Evolutionary conservation across 2,888 invertebrate genomes (phyloP).

Genomic region (Diplolepis rosae): DNA sequence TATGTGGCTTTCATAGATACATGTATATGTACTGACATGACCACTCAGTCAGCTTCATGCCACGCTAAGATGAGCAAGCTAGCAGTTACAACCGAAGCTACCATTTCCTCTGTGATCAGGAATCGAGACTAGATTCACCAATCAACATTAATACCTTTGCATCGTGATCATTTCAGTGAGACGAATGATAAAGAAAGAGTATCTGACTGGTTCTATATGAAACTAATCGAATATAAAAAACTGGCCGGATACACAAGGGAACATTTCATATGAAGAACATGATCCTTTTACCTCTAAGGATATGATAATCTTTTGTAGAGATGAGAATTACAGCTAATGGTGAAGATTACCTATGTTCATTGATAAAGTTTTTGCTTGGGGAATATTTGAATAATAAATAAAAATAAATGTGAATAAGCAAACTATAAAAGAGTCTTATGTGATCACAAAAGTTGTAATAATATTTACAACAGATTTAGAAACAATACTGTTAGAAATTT

Average conservation of each 20-base stretch:
- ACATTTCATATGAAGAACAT: not conserved
- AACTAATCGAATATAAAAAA: not conserved
- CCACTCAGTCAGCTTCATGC: not conserved
- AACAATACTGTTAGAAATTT: no score
- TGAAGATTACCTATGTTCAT: not conserved
- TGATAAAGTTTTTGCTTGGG: no score
- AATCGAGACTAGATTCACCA: conserved; percentile 13
- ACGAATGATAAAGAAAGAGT: conserved; percentile 6
- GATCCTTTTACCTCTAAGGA: not conserved
- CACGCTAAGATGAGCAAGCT: not conserved
- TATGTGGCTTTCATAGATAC: conserved; percentile 38
- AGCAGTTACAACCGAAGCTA: conserved; percentile 12
- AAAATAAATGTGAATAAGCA: no score
- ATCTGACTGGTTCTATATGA: not conserved
- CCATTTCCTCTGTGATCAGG: conserved; percentile 7
- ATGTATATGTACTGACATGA: not conserved
- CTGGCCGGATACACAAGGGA: not conserved
- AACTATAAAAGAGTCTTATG: no score
- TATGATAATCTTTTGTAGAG: not conserved
- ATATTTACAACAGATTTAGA: no score
- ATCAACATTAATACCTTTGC: conserved; percentile 12
- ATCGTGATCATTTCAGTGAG: not conserved
- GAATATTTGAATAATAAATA: no score
- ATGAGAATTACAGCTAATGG: not conserved
- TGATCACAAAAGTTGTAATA: no score